These are phyloP conservation scores for Oryzias sinensis DNA, from an alignment of 2,797 vertebrate species.

Conservation along the genomic window DNA sequence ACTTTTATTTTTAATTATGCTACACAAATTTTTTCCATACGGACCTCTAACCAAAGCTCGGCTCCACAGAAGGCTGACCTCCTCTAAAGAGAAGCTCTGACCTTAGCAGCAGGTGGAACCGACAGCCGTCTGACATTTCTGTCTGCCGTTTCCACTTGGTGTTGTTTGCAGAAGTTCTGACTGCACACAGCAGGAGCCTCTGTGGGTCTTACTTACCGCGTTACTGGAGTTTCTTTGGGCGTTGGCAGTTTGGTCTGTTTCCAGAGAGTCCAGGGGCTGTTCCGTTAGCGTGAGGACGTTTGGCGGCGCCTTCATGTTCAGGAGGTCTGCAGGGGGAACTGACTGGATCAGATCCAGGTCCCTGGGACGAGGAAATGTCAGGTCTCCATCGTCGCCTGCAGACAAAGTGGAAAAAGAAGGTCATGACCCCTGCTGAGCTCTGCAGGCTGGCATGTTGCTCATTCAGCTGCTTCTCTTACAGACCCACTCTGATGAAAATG, in stretches of 20 bases:
- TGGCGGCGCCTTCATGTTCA: conserved; percentile 93
- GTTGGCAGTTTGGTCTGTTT: conserved; percentile 81
- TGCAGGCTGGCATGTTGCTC: too few relatives aligned
- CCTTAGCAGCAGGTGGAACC: too few relatives aligned
- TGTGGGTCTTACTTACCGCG: conserved; percentile 75
- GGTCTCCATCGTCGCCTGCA: conserved; percentile 82
- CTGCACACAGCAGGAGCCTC: background rate
- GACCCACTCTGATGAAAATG: too few relatives aligned
- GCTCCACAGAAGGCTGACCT: too few relatives aligned
- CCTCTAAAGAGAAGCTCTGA: too few relatives aligned
- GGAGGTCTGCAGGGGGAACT: conserved; percentile 83
- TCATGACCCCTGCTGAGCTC: background rate
- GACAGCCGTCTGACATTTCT: too few relatives aligned
- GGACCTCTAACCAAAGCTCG: too few relatives aligned
- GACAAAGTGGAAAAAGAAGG: conserved; percentile 1
- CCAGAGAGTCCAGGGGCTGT: conserved; percentile 91
- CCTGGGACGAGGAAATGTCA: conserved; percentile 83
- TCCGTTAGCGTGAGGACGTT: conserved; percentile 92
- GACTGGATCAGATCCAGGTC: conserved; percentile 94
- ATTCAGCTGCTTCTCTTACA: too few relatives aligned
- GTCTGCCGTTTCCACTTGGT: too few relatives aligned
- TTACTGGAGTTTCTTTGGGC: conserved; percentile 78
- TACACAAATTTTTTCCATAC: too few relatives aligned
- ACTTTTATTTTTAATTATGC: too few relatives aligned
- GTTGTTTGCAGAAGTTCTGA: too few relatives aligned